Evolutionary conservation across 2,113 vertebrate genomes (phyloP).

Genomic region (Myrmecobius fasciatus): DNA sequence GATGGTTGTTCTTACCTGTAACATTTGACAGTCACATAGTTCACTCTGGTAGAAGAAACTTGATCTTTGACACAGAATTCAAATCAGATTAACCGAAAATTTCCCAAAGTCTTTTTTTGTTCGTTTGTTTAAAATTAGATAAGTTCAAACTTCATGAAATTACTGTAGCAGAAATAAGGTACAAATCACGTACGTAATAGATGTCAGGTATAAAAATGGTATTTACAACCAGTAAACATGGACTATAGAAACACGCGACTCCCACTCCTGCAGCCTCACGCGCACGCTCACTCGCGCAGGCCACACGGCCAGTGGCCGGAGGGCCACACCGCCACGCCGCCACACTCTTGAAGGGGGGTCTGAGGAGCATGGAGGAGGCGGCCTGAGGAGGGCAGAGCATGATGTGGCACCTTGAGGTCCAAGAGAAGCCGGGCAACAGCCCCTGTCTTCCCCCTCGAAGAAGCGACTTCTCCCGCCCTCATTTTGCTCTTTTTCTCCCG

Average conservation of each 20-base stretch:
- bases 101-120: slow-evolving; percentile 54
- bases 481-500: background rate
- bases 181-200: slow-evolving; percentile 86
- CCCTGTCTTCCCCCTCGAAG: background rate
- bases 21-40: slow-evolving; percentile 67
- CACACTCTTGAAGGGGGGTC: background rate
- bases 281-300: slow-evolving; percentile 50
- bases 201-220: slow-evolving; percentile 87
- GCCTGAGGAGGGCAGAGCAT: slow-evolving; percentile 34
- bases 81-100: slow-evolving; percentile 63
- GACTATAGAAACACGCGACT: slow-evolving; percentile 76
- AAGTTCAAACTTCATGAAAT: slow-evolving; percentile 85
- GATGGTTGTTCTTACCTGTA: slow-evolving; percentile 64
- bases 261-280: slow-evolving; percentile 49
- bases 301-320: background rate
- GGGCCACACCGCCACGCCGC: background rate
- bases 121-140: slow-evolving; percentile 80
- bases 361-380: slow-evolving; percentile 41
- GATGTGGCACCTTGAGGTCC: slow-evolving; percentile 53
- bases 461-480: slow-evolving; percentile 23
- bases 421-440: slow-evolving; percentile 16
- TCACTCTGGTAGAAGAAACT: slow-evolving; percentile 70
- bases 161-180: slow-evolving; percentile 87
- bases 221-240: slow-evolving; percentile 89
- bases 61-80: slow-evolving; percentile 60